Evolutionary conservation across 2,888 invertebrate species (phyloP).

Genomic region (Lamellibrachia satsuma): DNA sequence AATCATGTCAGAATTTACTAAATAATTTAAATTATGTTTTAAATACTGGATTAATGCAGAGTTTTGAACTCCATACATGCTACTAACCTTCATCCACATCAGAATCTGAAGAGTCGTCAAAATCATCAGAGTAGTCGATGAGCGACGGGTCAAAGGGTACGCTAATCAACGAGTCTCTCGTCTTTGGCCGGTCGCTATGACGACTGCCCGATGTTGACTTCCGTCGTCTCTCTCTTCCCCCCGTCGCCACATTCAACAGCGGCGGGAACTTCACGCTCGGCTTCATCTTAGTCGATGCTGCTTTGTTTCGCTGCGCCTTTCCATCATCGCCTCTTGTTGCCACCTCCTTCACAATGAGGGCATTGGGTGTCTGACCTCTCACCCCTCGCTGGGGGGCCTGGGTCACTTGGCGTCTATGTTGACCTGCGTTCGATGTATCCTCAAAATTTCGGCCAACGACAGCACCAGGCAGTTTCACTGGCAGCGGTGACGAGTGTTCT

Average conservation of each 20-base stretch:
- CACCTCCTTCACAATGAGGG: background rate
- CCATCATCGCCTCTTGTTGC: no score
- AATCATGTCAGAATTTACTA: background rate
- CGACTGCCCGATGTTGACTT: background rate
- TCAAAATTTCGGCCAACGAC: background rate
- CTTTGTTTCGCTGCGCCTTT: background rate
- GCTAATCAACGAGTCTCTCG: background rate
- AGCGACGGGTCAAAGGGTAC: background rate
- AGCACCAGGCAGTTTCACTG: conserved; percentile 8
- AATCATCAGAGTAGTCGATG: background rate
- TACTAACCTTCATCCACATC: background rate
- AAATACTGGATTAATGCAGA: background rate
- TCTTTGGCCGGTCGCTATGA: background rate
- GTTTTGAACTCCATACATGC: background rate
- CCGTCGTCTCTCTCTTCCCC: background rate
- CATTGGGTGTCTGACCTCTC: background rate
- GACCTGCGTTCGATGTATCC: background rate
- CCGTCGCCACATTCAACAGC: background rate
- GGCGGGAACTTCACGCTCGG: background rate
- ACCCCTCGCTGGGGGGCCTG: background rate
- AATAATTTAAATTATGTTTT: background rate
- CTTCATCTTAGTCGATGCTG: background rate
- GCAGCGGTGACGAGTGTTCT: background rate
- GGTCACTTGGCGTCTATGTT: background rate
- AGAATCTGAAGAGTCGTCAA: conserved; percentile 3